phyloP scores from a whole-genome alignment of 1,140 invertebrate genomes.

The Platorchestia sp. region DNA sequence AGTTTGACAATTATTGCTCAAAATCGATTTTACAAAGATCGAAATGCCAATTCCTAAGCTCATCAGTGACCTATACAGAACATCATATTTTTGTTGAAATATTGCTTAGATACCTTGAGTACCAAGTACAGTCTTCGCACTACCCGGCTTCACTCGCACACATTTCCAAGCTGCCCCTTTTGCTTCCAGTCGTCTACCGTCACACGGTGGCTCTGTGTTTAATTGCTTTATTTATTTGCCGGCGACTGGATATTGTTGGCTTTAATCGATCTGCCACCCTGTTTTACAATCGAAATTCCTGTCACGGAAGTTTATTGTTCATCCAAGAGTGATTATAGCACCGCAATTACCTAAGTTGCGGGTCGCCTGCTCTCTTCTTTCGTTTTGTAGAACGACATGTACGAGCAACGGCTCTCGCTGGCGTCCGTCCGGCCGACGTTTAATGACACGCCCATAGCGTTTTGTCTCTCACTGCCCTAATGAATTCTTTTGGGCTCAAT shows the following conservation, averaged over 20 bases:
- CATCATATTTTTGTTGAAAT: too few species aligned
- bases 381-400: background rate
- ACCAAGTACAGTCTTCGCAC: background rate
- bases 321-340: slow-evolving; percentile 21
- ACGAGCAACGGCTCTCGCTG: background rate
- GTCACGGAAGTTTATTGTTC: slow-evolving; percentile 45
- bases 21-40: too few species aligned
- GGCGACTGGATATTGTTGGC: slow-evolving; percentile 32
- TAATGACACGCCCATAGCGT: background rate
- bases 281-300: slow-evolving; percentile 46
- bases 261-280: slow-evolving; percentile 34
- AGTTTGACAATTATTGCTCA: too few species aligned
- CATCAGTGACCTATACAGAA: too few species aligned
- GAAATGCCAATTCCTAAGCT: too few species aligned
- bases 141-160: background rate
- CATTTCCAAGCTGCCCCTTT: background rate
- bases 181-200: background rate
- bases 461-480: background rate
- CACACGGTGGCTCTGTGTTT: background rate
- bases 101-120: too few species aligned
- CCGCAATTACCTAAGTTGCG: slow-evolving; percentile 1
- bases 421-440: background rate
- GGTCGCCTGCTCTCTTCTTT: background rate
- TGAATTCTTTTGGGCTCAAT: background rate
- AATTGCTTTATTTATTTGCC: slow-evolving; percentile 43